Percentiles rank a stretch among this genome's conserved stretches.
phyloP scores from a whole-genome alignment of 2,113 vertebrate genomes.

The Neoarius graeffei region DNA sequence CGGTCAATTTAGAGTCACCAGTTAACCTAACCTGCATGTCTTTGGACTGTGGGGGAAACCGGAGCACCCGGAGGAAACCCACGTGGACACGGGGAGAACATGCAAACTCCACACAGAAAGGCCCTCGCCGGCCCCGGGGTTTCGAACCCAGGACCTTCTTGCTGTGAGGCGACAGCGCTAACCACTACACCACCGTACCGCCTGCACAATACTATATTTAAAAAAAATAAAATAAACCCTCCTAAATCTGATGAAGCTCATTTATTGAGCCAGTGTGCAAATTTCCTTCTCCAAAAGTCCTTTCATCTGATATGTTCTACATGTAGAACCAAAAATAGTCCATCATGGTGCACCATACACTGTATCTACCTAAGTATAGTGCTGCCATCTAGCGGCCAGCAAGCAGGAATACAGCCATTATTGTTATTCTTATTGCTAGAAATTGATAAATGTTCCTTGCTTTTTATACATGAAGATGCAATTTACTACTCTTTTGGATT shows the following conservation, averaged over 20 bases:
- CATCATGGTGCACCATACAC: background rate
- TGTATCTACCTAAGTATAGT: constrained; percentile 15
- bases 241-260: background rate
- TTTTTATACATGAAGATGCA: background rate
- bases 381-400: constrained; percentile 62
- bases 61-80: too few species aligned
- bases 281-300: background rate
- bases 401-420: background rate
- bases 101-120: too few species aligned
- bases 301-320: background rate
- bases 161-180: too few species aligned
- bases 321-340: background rate
- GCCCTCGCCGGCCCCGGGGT: too few species aligned
- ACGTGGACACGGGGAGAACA: too few species aligned
- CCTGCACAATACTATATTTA: background rate
- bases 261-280: background rate
- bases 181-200: too few species aligned
- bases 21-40: too few species aligned
- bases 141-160: too few species aligned
- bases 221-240: background rate
- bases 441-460: too few species aligned
- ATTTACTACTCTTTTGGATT: background rate
- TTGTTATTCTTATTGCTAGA: background rate
- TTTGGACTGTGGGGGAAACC: too few species aligned
- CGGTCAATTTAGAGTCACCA: too few species aligned